Evolutionary conservation across 2,797 vertebrate species (phyloP).

Genomic region (Cryptoblepharus egeriae): DNA sequence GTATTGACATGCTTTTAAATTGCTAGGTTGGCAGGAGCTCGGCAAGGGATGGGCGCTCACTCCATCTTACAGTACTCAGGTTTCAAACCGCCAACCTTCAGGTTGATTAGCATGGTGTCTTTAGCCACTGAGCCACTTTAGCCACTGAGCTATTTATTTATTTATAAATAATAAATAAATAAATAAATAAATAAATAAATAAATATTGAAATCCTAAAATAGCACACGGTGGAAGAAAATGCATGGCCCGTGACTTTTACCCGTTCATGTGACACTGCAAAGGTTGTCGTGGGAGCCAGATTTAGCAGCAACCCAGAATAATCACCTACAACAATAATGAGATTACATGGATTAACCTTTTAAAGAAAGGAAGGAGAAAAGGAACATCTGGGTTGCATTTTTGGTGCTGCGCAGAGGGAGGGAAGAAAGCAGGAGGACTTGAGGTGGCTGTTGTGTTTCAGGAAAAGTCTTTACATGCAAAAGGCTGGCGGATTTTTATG

Average conservation of each 20-base stretch:
- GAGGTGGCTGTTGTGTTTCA: slow-evolving; percentile 27
- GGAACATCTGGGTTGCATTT: slow-evolving; percentile 19
- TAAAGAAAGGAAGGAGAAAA: neutral
- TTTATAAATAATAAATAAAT: too few species aligned
- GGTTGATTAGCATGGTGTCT: too few species aligned
- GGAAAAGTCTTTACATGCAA: neutral
- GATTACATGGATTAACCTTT: slow-evolving; percentile 60
- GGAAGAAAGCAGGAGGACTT: neutral
- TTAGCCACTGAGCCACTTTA: too few species aligned
- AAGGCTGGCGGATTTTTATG: slow-evolving; percentile 9
- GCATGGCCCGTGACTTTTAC: slow-evolving; percentile 4
- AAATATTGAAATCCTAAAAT: slow-evolving; percentile 1
- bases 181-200: too few species aligned
- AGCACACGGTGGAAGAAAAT: accelerated
- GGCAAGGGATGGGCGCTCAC: too few species aligned
- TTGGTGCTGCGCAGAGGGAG: neutral
- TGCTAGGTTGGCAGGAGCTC: too few species aligned
- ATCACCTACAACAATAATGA: slow-evolving; percentile 55
- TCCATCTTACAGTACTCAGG: too few species aligned
- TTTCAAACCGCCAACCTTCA: too few species aligned
- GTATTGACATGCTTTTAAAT: too few species aligned
- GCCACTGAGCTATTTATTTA: too few species aligned
- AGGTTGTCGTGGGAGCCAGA: slow-evolving; percentile 11
- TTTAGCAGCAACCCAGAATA: slow-evolving; percentile 30
- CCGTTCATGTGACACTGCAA: slow-evolving; percentile 24